These are phyloP conservation scores for Zaprionus tsacasi DNA, from an alignment of 1,140 invertebrate genomes.

Conservation along the genomic window DNA sequence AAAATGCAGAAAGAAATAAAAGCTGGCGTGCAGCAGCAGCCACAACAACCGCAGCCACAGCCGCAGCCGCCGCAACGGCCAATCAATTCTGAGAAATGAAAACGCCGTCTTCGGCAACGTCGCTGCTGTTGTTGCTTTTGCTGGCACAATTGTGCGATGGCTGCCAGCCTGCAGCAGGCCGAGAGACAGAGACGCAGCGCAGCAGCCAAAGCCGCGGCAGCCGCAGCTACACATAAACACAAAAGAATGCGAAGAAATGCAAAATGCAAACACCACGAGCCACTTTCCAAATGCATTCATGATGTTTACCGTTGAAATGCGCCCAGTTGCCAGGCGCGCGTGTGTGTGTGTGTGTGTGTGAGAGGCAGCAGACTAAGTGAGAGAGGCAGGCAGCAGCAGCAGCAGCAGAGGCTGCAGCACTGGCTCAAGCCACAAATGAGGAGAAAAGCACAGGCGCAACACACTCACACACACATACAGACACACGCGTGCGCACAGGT, in stretches of 20 bases:
- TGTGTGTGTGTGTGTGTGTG: conserved; percentile 4
- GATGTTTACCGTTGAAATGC: conserved; percentile 81
- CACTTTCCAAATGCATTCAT: conserved; percentile 81
- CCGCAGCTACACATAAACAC: conserved; percentile 63
- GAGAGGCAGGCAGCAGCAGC: not conserved
- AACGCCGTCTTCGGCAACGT: conserved; percentile 72
- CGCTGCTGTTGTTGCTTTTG: conserved; percentile 57
- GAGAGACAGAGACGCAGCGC: conserved; percentile 23
- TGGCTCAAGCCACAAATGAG: conserved; percentile 39
- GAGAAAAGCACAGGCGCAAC: conserved; percentile 61
- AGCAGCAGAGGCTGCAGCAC: conserved; percentile 13
- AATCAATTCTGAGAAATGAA: conserved; percentile 82
- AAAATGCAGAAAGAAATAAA: conserved; percentile 65
- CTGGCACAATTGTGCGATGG: conserved; percentile 72
- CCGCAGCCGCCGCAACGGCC: conserved; percentile 71
- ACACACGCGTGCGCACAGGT: conserved; percentile 11
- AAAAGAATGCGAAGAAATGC: conserved; percentile 82
- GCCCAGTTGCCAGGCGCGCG: conserved; percentile 61
- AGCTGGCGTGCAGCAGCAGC: conserved; percentile 39
- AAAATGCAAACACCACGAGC: conserved; percentile 80
- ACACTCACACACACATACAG: conserved; percentile 43
- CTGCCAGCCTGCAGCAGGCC: conserved; percentile 25
- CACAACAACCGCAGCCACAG: conserved; percentile 38
- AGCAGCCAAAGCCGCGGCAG: conserved; percentile 24
- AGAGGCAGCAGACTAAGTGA: conserved; percentile 37